Percentiles rank a stretch among this genome's conserved stretches.
phyloP scores from a whole-genome alignment of 1,140 invertebrate genomes.

The Diplogasteroides magnus region DNA sequence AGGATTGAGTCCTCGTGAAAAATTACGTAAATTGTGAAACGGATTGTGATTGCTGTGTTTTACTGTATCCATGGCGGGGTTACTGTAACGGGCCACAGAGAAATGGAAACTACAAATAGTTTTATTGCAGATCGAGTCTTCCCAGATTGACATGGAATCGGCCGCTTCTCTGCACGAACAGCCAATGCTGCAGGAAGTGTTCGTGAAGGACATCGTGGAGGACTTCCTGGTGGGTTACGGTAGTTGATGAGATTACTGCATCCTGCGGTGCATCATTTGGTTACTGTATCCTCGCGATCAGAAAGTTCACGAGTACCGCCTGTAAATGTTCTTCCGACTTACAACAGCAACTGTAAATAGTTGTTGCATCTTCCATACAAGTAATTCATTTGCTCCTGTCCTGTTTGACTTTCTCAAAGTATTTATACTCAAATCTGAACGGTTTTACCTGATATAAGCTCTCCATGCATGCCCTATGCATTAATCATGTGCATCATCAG shows the following conservation, averaged over 20 bases:
- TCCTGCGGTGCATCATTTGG: not conserved
- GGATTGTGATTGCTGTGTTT: not conserved
- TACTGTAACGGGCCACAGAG: not conserved
- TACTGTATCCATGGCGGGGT: not conserved
- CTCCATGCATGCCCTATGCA: too few relatives aligned
- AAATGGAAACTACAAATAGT: not conserved
- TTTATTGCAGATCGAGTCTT: not conserved
- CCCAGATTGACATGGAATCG: slow-evolving; percentile 10
- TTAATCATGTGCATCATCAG: too few relatives aligned
- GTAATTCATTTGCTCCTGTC: not conserved
- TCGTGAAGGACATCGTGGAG: slow-evolving; percentile 7
- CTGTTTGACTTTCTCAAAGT: slow-evolving; percentile 9
- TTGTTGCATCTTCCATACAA: too few relatives aligned
- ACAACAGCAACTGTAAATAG: too few relatives aligned
- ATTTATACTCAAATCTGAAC: too few relatives aligned
- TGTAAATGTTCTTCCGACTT: too few relatives aligned
- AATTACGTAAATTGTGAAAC: not conserved
- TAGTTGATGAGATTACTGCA: not conserved
- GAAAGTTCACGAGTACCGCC: too few relatives aligned
- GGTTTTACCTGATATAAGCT: too few relatives aligned
- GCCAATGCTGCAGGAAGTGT: slow-evolving; percentile 5
- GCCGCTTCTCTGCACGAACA: not conserved
- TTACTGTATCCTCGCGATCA: too few relatives aligned
- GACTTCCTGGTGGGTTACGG: slow-evolving; percentile 3
- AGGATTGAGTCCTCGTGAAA: too few relatives aligned